Evolutionary conservation across 2,888 invertebrate species (phyloP).

Genomic region (Leptogaster cylindrica): DNA sequence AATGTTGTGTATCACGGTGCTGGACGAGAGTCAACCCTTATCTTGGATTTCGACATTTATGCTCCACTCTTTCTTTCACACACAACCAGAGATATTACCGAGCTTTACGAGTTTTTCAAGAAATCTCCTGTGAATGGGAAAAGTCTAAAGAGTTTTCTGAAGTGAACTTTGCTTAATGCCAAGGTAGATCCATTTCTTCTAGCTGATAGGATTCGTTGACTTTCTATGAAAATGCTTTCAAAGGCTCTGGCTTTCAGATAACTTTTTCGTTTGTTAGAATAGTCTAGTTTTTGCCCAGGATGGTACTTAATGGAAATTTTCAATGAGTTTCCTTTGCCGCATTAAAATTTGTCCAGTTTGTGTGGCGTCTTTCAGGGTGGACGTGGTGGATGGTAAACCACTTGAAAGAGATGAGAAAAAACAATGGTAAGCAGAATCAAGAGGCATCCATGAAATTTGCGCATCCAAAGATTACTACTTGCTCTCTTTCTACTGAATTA

Average conservation of each 20-base stretch:
- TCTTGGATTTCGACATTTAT: conserved; percentile 22
- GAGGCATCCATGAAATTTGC: background rate
- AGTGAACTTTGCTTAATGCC: conserved; percentile 29
- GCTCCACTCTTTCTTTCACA: conserved; percentile 8
- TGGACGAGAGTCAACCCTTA: background rate
- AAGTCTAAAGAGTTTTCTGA: conserved; percentile 19
- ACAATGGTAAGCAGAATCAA: background rate
- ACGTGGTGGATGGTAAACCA: background rate
- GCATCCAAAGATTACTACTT: conserved; percentile 19
- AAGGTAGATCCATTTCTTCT: conserved; percentile 36
- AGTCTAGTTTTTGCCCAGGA: background rate
- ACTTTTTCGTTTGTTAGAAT: conserved; percentile 21
- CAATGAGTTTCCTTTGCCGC: conserved; percentile 8
- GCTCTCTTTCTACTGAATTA: conserved; percentile 23
- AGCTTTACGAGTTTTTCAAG: conserved; percentile 29
- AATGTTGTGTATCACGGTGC: too few species aligned
- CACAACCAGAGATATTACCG: conserved; percentile 14
- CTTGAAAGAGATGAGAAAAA: background rate
- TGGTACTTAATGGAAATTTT: conserved; percentile 35
- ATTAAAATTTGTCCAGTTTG: conserved; percentile 3
- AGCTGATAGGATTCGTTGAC: conserved; percentile 34
- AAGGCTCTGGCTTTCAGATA: conserved; percentile 25
- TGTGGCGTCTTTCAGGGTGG: background rate
- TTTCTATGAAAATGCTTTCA: conserved; percentile 35
- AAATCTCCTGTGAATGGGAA: conserved; percentile 17